Percentiles rank a stretch among this genome's conserved stretches.
Conservation (phyloP, 2,888 invertebrate species). For the Megalurothrips usitatus region DNA sequence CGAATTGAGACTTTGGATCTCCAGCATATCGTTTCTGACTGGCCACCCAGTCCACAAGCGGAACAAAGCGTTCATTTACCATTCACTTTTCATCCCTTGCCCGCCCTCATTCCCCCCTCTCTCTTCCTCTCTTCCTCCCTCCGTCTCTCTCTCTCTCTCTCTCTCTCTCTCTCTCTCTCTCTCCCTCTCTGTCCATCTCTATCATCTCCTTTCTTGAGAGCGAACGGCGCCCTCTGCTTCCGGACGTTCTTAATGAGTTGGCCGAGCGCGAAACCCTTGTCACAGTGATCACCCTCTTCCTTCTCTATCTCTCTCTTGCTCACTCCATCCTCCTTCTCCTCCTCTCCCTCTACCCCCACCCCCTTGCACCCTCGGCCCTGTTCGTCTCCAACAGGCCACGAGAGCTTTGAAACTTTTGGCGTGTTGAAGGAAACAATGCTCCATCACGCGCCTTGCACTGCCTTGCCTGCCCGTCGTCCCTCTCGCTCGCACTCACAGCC, state of each 20-base stretch:
- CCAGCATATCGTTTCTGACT: too few species aligned
- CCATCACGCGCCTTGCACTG: constrained; percentile 2
- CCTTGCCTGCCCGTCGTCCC: not conserved
- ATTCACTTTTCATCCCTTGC: not conserved
- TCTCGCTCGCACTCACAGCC: not conserved
- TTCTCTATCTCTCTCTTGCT: not conserved
- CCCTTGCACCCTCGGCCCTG: not conserved
- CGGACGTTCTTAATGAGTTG: not conserved
- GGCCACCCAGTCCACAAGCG: too few species aligned
- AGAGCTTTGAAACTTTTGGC: constrained; percentile 11
- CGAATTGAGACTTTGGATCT: too few species aligned
- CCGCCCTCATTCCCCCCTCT: not conserved
- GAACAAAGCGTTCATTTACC: too few species aligned
- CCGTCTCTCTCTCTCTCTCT: not conserved
- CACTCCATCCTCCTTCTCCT: not conserved
- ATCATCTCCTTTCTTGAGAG: not conserved
- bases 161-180: not conserved
- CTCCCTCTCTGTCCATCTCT: not conserved
- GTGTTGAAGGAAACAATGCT: constrained; percentile 22
- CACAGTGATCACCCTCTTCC: not conserved
- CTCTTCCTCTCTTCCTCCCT: too few species aligned
- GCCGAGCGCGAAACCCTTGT: not conserved
- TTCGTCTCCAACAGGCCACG: not conserved
- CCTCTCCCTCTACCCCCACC: not conserved
- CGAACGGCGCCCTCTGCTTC: not conserved